These are phyloP conservation scores for Lycia hirtaria DNA, from an alignment of 2,888 invertebrate species.

Conservation along the genomic window DNA sequence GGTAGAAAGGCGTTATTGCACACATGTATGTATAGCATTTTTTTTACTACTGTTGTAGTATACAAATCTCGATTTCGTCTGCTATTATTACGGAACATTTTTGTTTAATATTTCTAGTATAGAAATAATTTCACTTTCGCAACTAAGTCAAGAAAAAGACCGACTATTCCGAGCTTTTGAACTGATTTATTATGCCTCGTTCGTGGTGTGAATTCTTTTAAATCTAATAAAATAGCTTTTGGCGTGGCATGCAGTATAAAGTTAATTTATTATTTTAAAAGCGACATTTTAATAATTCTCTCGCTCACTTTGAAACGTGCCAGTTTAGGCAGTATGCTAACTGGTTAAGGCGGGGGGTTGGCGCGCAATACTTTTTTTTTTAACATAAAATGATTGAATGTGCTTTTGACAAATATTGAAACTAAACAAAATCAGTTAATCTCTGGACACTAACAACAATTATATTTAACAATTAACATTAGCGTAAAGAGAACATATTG, in stretches of 20 bases:
- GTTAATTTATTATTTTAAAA: slow-evolving; percentile 20
- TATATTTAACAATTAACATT: no score
- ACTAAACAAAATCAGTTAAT: no score
- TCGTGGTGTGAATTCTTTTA: slow-evolving; percentile 36
- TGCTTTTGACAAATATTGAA: no score
- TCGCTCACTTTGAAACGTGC: not conserved
- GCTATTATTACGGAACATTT: no score
- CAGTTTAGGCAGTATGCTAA: not conserved
- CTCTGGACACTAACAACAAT: no score
- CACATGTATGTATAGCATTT: no score
- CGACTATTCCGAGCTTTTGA: slow-evolving; percentile 43
- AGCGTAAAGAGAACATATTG: no score
- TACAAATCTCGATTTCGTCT: not conserved
- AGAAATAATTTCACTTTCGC: not conserved
- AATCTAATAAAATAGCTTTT: slow-evolving; percentile 40
- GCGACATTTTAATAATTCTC: slow-evolving; percentile 12
- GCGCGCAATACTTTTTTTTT: not conserved
- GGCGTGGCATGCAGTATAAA: slow-evolving; percentile 37
- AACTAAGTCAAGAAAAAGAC: slow-evolving; percentile 18
- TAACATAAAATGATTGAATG: not conserved
- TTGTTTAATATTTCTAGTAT: slow-evolving; percentile 1
- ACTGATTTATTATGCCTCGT: slow-evolving; percentile 47
- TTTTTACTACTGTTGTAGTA: no score
- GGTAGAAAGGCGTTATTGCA: no score
- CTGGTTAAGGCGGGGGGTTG: no score